phyloP scores from a whole-genome alignment of 2,113 vertebrate genomes.

The Silurus meridionalis region DNA sequence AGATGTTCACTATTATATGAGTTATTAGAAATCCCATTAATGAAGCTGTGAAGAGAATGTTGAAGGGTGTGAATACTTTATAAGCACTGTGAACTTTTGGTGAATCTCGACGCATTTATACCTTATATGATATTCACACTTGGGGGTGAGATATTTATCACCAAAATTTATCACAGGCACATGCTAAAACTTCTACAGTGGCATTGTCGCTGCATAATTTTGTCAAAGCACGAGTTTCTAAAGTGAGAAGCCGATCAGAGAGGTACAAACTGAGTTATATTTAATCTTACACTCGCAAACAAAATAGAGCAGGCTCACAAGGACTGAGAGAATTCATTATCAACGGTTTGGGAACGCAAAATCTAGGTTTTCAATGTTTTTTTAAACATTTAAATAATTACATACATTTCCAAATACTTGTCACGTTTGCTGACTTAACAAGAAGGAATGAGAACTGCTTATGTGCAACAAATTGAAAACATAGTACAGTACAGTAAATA shows the following conservation, averaged over 20 bases:
- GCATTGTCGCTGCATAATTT: constrained; percentile 10
- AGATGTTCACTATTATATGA: not conserved
- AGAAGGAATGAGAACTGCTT: not conserved
- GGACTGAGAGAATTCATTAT: not conserved
- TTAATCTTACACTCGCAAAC: not conserved
- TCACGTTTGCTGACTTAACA: not conserved
- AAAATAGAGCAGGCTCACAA: not conserved
- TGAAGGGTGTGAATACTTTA: constrained; percentile 20
- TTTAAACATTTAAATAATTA: not conserved
- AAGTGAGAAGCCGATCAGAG: not conserved
- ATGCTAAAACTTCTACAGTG: not conserved
- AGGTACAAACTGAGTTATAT: constrained; percentile 4
- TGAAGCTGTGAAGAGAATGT: not conserved
- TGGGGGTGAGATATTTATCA: constrained; percentile 25
- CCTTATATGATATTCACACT: constrained; percentile 28
- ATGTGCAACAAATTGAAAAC: not conserved
- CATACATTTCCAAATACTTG: not conserved
- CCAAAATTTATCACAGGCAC: constrained; percentile 2
- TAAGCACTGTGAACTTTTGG: constrained; percentile 10
- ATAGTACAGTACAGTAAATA: not conserved
- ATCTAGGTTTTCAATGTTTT: not conserved
- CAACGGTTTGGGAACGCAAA: not conserved
- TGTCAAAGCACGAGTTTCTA: not conserved
- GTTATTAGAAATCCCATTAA: not conserved
- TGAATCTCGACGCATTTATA: not conserved